phyloP scores from a whole-genome alignment of 1,140 invertebrate species.

The Propsilocerus akamusi region DNA sequence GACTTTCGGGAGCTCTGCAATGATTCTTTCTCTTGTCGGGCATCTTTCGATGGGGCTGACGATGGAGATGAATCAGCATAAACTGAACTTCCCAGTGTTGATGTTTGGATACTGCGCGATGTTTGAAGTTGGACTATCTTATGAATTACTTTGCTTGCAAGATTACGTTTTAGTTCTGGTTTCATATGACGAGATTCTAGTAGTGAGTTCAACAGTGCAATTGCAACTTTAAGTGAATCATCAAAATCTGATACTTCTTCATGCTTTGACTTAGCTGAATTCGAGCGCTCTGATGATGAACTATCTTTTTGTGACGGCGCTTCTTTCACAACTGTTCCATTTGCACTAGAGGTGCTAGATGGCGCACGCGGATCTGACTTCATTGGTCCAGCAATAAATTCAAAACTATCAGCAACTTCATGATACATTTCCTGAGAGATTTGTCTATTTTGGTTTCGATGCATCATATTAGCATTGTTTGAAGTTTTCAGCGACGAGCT shows the following conservation, averaged over 20 bases:
- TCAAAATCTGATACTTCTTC: background rate
- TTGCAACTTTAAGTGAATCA: background rate
- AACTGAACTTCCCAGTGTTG: background rate
- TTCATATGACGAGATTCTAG: background rate
- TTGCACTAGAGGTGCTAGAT: too few relatives aligned
- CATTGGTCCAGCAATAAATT: background rate
- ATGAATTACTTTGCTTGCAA: background rate
- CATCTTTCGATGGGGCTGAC: background rate
- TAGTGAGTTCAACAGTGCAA: background rate
- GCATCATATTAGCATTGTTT: background rate
- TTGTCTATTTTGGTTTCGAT: background rate
- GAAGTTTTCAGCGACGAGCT: background rate
- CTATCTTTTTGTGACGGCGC: too few relatives aligned
- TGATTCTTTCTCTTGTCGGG: background rate
- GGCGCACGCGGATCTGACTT: too few relatives aligned
- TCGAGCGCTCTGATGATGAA: too few relatives aligned
- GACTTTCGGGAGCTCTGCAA: background rate
- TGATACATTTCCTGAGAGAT: background rate
- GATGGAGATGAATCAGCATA: background rate
- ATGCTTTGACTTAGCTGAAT: too few relatives aligned
- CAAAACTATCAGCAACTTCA: background rate
- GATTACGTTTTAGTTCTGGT: background rate
- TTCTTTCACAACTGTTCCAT: too few relatives aligned
- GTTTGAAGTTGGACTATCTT: background rate
- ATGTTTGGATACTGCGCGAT: background rate